Percentiles rank a stretch among this genome's conserved stretches.
These are phyloP conservation scores for Dipodomys ordii DNA, from an alignment of 2,113 vertebrate genomes.

Conservation along the genomic window DNA sequence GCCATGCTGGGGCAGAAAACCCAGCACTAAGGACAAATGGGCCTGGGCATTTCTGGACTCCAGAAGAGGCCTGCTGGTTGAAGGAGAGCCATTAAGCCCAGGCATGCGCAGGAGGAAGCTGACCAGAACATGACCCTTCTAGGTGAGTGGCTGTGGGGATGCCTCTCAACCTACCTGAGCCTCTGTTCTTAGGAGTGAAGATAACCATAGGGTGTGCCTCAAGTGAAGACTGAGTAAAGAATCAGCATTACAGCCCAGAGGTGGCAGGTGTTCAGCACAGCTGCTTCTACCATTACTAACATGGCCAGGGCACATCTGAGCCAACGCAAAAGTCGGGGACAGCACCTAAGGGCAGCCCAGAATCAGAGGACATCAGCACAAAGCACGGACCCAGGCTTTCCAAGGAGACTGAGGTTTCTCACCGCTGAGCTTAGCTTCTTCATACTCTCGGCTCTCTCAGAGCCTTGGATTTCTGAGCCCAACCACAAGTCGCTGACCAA, in stretches of 20 bases:
- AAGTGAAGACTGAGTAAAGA: not conserved
- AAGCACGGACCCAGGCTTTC: not conserved
- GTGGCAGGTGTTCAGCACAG: too few relatives aligned
- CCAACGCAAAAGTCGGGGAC: too few relatives aligned
- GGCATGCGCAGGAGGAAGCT: fast-evolving
- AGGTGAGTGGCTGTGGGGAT: slow-evolving; percentile 21
- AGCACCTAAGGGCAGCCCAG: fast-evolving
- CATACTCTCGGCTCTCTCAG: not conserved
- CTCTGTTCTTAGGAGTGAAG: not conserved
- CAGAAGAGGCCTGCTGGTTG: not conserved
- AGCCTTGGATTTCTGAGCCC: not conserved
- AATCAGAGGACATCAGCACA: not conserved
- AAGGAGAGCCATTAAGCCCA: fast-evolving
- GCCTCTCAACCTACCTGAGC: not conserved
- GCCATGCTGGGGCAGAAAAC: not conserved
- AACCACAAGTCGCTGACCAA: not conserved
- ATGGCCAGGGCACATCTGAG: not conserved
- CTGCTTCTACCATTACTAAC: fast-evolving
- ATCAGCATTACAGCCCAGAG: fast-evolving
- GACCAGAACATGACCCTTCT: not conserved
- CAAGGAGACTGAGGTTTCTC: too few relatives aligned
- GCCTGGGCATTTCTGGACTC: not conserved
- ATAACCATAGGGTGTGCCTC: fast-evolving
- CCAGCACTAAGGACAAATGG: not conserved
- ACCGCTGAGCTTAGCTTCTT: fast-evolving